phyloP scores from a whole-genome alignment of 2,113 vertebrate genomes.

The Enhydra lutris region DNA sequence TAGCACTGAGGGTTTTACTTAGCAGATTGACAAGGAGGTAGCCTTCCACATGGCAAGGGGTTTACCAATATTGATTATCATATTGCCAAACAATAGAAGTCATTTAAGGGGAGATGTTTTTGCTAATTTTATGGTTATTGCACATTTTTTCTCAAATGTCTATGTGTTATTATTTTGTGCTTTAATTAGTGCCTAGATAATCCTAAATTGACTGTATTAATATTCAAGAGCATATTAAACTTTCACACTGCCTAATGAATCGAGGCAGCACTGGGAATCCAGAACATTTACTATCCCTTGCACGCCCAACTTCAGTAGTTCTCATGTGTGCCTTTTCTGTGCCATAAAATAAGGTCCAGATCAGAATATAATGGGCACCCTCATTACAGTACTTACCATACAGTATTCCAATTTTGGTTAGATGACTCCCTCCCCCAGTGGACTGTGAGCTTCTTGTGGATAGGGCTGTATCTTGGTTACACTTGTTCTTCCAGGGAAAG shows the following conservation, averaged over 20 bases:
- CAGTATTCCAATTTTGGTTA: neutral
- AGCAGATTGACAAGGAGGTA: neutral
- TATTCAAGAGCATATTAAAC: neutral
- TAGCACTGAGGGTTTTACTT: neutral
- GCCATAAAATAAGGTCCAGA: neutral
- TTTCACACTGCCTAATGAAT: neutral
- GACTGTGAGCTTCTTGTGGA: neutral
- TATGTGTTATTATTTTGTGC: neutral
- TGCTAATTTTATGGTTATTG: neutral
- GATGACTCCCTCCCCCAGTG: accelerated
- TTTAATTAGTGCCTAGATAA: neutral
- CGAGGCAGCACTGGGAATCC: neutral
- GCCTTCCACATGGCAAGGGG: neutral
- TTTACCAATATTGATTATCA: neutral
- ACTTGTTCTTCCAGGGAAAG: neutral
- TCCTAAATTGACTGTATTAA: neutral
- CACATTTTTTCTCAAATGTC: neutral
- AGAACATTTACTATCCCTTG: neutral
- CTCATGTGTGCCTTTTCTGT: neutral
- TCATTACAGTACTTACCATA: neutral
- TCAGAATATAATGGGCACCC: neutral
- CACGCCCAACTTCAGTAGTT: neutral
- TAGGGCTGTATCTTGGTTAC: neutral
- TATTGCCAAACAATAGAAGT: neutral
- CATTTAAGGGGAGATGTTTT: neutral